Evolutionary conservation across 2,113 vertebrate genomes (phyloP), one percentile per base, ranked within the genome.

Genomic region (Sigmodon hispidus): DNA sequence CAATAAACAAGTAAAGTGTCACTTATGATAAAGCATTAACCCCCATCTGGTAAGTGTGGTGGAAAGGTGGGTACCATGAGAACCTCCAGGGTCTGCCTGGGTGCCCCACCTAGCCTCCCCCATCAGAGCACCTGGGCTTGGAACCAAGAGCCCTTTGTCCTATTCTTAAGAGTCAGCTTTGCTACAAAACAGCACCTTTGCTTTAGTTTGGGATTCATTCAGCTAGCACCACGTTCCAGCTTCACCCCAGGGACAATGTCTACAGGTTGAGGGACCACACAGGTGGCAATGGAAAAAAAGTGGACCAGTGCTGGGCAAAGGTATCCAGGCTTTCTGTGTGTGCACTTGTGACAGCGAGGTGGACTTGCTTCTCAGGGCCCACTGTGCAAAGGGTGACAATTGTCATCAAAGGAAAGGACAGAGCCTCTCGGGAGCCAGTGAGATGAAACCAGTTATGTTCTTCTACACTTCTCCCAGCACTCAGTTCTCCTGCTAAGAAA

Each of bases 1-100:
- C 97, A 97, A 91, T 97, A 97, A 98, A 95, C 80, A 98, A 98
- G 95, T 59, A 88, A 93, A 98, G 96, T 63, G 70, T 80, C 24
- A 50, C n/a, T 95, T 85, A 89, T 91, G 97, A 77, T 92, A 95
- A 98, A 96, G 72, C 77, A 96, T 96, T 73, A 94, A 92, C 94
- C 67, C 7, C 70, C 93, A 57, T 88, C 93, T 90, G 1, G 87
- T 93, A 94, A 94, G 92, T 17, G 94, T 90, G 95, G 80, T 97
- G 89, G 95, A 97, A 97, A 97, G 97, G 97, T 96, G 96, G 93
- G 83, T 80, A 85, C 97, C 79, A 1, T 0, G 21, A 91, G 91
- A 87, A 15, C 26, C 16, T 52, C 67, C 76, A 57, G 22, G 43
- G 52, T 9, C 36, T 59, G 86, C 81, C 55, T 6, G 87, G 93